Evolutionary conservation across 1,140 invertebrate genomes (phyloP).

Genomic region (Cylas formicarius): DNA sequence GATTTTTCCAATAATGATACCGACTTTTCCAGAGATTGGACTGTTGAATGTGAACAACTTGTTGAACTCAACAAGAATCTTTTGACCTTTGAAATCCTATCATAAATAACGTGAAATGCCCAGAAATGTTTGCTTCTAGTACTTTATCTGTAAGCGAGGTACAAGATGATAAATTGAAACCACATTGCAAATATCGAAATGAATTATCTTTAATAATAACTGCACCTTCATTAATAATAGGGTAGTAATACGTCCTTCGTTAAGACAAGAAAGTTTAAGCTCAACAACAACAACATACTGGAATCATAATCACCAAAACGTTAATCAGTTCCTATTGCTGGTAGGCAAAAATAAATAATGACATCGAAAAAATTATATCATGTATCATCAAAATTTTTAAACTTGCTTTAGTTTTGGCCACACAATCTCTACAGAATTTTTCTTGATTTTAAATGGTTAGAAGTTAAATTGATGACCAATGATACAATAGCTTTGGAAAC

Average conservation of each 20-base stretch:
- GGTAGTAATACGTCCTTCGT: slow-evolving; percentile 18
- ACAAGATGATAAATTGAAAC: slow-evolving; percentile 18
- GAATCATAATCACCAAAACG: slow-evolving; percentile 27
- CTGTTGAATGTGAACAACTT: slow-evolving; percentile 29
- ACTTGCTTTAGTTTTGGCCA: too few species aligned
- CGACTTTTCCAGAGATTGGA: slow-evolving; percentile 31
- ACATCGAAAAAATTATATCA: slow-evolving; percentile 27
- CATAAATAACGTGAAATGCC: slow-evolving; percentile 31
- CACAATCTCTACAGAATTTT: too few species aligned
- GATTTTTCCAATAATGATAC: slow-evolving; percentile 35
- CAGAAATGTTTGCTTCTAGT: slow-evolving; percentile 36
- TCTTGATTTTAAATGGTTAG: too few species aligned
- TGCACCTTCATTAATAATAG: slow-evolving; percentile 18
- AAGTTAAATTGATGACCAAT: too few species aligned
- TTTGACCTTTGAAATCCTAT: slow-evolving; percentile 25
- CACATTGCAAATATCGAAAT: slow-evolving; percentile 16
- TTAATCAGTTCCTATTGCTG: slow-evolving; percentile 20
- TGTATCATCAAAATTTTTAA: too few species aligned
- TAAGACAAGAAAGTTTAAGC: slow-evolving; percentile 20
- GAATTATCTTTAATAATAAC: slow-evolving; percentile 10
- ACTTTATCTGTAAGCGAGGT: slow-evolving; percentile 17
- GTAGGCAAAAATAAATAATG: slow-evolving; percentile 24
- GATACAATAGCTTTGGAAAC: too few species aligned
- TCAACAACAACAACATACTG: slow-evolving; percentile 25
- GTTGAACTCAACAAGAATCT: slow-evolving; percentile 34